phyloP scores from a whole-genome alignment of 1,140 invertebrate species.

The Streblospio benedicti region DNA sequence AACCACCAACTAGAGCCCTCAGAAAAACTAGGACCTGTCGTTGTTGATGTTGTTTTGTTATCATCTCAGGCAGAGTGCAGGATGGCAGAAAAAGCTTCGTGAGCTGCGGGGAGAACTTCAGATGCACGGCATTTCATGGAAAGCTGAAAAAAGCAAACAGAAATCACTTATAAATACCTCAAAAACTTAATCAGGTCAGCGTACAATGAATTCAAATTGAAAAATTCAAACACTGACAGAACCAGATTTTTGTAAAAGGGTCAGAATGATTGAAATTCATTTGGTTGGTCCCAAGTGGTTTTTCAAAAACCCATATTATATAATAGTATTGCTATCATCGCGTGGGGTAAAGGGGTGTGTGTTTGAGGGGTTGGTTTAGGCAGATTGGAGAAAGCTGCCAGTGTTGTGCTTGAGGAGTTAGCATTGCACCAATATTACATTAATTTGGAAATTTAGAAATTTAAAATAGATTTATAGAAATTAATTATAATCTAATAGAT shows the following conservation, averaged over 20 bases:
- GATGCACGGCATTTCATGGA: slow-evolving; percentile 85
- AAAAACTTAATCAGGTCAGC: not conserved
- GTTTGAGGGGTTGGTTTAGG: no score
- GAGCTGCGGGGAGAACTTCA: slow-evolving; percentile 83
- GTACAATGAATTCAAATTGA: not conserved
- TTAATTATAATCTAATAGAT: no score
- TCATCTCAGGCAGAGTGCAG: no score
- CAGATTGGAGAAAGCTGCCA: no score
- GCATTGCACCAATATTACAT: not conserved
- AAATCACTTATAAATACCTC: no score
- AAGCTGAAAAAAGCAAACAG: slow-evolving; percentile 55
- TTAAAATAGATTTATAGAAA: no score
- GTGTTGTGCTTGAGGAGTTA: not conserved
- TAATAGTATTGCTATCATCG: slow-evolving; percentile 3
- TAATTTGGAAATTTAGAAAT: not conserved
- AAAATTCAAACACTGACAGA: not conserved
- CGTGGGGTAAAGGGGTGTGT: no score
- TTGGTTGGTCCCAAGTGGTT: not conserved
- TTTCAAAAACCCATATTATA: not conserved
- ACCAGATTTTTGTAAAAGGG: not conserved
- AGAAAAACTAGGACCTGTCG: no score
- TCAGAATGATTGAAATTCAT: not conserved
- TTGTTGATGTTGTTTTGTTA: no score
- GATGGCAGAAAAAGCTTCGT: slow-evolving; percentile 86
- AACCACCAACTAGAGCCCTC: no score